Evolutionary conservation across 2,797 vertebrate species (phyloP), one percentile per base, ranked within the genome.

Genomic region (Channallabes apus): DNA sequence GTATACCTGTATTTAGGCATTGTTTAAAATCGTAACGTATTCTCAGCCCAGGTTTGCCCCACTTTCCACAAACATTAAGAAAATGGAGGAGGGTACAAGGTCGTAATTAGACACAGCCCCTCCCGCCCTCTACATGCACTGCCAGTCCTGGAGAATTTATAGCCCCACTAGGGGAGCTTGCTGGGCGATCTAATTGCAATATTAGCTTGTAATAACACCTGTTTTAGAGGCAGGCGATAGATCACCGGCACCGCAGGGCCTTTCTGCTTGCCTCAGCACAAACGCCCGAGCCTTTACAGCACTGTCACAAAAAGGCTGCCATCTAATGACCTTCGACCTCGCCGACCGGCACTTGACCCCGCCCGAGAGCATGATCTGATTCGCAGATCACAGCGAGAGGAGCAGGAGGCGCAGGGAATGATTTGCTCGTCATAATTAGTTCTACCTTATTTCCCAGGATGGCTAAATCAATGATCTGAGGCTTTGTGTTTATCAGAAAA

Each of bases 191-290:
- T 95, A 94, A 95, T 92, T 93, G 94, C 93, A 92, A 93, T 94
- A 95, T 95, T 94, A 95, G 94, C 91, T 93, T 91, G 93, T 92
- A 94, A 93, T 94, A 93, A 92, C 92, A 89, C 92, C 91, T 89
- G 84, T 86, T 92, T 91, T 86, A 88, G 89, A 86, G 89, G 88
- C 88, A 90, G 92, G 82, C 85, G 29, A 91, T 91, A 91, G 88
- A 89, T 92, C 90, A 91, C 82, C 5, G 27, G 59, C 90, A 90
- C 92, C 89, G 86, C 84, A 69, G 80, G 73, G 0, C 71, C 85
- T 83, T 92, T 93, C 88, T 90, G 92, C 93, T 92, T 38, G 91
- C 91, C 90, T 93, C 91, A 86, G 93, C 93, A 89, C 93, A 93
- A 94, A 91, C 85, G 41, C 71, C 81, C 73, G 85, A 84, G 82